A percentile compares a stretch with the other conserved stretches of the same genome.
Evolutionary conservation across 2,797 vertebrate species (phyloP).

Genomic region (Acanthis flammea): DNA sequence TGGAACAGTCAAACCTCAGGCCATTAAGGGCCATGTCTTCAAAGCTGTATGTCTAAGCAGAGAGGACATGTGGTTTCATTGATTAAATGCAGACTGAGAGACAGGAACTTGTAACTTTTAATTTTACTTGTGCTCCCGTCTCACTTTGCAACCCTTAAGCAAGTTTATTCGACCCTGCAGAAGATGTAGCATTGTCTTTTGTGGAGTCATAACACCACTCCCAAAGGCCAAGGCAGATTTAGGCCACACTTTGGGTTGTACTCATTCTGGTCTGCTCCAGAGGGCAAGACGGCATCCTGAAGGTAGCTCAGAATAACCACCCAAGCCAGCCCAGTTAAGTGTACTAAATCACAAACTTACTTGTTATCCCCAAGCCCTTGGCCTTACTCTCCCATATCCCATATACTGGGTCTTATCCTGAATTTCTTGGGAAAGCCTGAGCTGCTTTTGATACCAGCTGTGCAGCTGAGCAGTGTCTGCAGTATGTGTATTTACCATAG

Average conservation of each 20-base stretch:
- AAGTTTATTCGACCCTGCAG: background rate
- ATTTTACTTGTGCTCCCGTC: background rate
- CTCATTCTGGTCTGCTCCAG: background rate
- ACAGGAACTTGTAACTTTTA: conserved; percentile 39
- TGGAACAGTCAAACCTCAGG: conserved; percentile 12
- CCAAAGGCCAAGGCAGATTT: background rate
- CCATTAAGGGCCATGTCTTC: background rate
- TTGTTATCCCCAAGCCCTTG: background rate
- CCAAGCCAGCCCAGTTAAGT: background rate
- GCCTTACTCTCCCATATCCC: background rate
- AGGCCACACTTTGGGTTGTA: background rate
- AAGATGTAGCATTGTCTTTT: background rate
- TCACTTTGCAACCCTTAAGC: background rate
- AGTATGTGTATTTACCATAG: background rate
- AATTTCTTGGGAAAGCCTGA: background rate
- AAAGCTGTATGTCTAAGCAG: conserved; percentile 15
- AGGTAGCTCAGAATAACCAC: background rate
- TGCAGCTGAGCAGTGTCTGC: background rate
- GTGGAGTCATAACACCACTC: background rate
- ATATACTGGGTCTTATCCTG: background rate
- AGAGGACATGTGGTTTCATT: conserved; percentile 27
- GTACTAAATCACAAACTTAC: background rate
- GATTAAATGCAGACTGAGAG: conserved; percentile 9
- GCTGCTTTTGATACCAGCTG: background rate
- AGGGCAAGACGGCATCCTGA: background rate